phyloP scores from a whole-genome alignment of 2,113 vertebrate species.

The Leptobrachium ailaonicum region DNA sequence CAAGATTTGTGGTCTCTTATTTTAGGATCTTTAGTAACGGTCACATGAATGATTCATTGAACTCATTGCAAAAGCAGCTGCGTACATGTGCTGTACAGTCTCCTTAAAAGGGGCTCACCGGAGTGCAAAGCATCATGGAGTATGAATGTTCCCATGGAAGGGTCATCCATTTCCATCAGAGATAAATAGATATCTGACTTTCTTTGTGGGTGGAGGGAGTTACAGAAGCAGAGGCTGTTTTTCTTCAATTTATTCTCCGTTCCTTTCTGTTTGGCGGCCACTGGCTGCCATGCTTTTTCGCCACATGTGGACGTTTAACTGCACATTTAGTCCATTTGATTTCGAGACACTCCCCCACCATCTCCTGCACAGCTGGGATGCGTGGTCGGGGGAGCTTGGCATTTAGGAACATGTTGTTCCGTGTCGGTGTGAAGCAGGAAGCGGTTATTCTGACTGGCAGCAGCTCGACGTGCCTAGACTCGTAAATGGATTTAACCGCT shows the following conservation, averaged over 20 bases:
- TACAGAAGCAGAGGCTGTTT: no score
- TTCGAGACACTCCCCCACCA: constrained; percentile 11
- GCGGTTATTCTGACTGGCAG: constrained; percentile 65
- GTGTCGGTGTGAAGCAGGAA: constrained; percentile 59
- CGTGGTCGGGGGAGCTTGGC: constrained; percentile 38
- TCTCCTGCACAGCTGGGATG: constrained; percentile 60
- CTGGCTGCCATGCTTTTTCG: no score
- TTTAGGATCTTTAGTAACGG: background rate
- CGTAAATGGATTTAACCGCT: constrained; percentile 8
- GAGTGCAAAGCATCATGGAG: background rate
- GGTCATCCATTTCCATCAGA: constrained; percentile 54
- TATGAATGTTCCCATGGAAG: background rate
- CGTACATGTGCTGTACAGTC: background rate
- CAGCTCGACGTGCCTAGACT: constrained; percentile 55
- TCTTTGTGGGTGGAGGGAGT: no score
- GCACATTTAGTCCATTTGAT: no score
- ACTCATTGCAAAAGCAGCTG: background rate
- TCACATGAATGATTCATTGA: constrained; percentile 11
- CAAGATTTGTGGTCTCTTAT: background rate
- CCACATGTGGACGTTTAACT: no score
- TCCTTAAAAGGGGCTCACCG: background rate
- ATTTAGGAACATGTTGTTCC: constrained; percentile 65
- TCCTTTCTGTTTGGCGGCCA: no score
- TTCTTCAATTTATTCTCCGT: no score
- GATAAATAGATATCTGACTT: background rate